Base-by-base conservation (phyloP, 1,140 invertebrate genomes). In the Amyelois transitella region DNA sequence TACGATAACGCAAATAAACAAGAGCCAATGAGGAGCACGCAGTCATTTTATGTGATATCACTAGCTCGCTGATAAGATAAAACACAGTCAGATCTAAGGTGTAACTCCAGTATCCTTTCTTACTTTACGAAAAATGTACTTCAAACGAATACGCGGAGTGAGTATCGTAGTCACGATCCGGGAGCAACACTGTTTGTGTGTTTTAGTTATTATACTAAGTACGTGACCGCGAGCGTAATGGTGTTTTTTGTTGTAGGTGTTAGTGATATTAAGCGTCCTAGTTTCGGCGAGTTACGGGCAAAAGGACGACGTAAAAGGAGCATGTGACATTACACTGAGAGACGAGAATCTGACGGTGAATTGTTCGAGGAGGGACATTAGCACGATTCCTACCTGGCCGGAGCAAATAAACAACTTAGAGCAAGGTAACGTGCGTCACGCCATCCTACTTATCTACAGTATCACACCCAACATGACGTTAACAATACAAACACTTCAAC, bases 31-130 rank as follows among this genome's bases (percentile, higher is more conserved):
- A 83, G 74, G 69, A 49, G 75, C 60, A 60, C 51, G 72, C 64
- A 75, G 32, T 38, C 43, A 72, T 67, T 81, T 66, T 70, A 68
- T 79, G 75, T 81, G 81, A 85, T 86, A 86, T 75, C 74, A 71
- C 55, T 69, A 48, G 64, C 59, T 61, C 62, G 60, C 65, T 70
- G 84, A 87, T 87, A 86, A 87, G 82, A 87, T 87, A 84, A 75
- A 62, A 72, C 58, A 32, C 54, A 75, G 67, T 66, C 66, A 75
- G 73, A 77, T 73, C 58, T 43, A 57, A 65, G 69, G 66, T 75
- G 63, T 76, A 66, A 63, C 62, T 60, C 58, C 80, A 84, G 83
- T 84, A 63, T 71, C 72, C 62, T 78, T 75, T 74, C 54, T 72
- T 71, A 72, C 66, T 68, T 73, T 60, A 67, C 68, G 60, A 66